Base-by-base conservation (phyloP, 1,140 invertebrate species). In the Hyles vespertilio region DNA sequence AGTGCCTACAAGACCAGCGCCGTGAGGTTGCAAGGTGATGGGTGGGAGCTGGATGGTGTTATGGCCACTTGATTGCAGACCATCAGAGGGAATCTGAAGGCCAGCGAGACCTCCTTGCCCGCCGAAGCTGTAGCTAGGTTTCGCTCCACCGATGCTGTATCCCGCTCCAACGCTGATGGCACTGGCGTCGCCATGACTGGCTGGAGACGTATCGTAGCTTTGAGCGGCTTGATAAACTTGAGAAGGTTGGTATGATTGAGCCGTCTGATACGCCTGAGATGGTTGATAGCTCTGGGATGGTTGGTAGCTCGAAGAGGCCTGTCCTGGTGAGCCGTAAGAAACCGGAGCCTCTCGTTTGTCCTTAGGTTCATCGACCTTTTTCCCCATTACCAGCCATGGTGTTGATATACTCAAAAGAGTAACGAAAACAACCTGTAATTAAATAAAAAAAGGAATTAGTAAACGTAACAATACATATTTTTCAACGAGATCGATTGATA, bases 151-250 rank as follows among this genome's bases (percentile, higher is more conserved):
- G 32, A 89, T 73, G 57, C 84, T 87, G 63, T 89, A 89, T 12
- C 86, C 86, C 2, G 86, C 86, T 33, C 84, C 84, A 8, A 89
- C 73, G 53, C 83, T 89, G 49, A 89, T 81, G 32, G 86, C 61
- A 49, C 72, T 85, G 5, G 76, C 79, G 43, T 81, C 84, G 12
- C 77, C 78, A 12, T 89, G 83, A 3, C 80, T 69, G 33, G 63
- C 61, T 3, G 70, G 73, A 0, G 56, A 34, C 8, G 81, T 73
- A 47, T 83, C 79, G 56, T 77, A 83, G 59, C 65, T 78, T 44
- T 81, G 81, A 8, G 73, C 59, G 3, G 79, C 69, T 8, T 68
- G 61, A 32, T 56, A 56, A 4, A n/a, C 32, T 48, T 33, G 32
- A 48, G 54, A 56, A n/a, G 54, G 32, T 32, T 83, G 81, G 56